Percentiles rank a stretch among this genome's conserved stretches.
Conservation (phyloP, 1,140 invertebrate genomes). For the Platyscapa corneri region DNA sequence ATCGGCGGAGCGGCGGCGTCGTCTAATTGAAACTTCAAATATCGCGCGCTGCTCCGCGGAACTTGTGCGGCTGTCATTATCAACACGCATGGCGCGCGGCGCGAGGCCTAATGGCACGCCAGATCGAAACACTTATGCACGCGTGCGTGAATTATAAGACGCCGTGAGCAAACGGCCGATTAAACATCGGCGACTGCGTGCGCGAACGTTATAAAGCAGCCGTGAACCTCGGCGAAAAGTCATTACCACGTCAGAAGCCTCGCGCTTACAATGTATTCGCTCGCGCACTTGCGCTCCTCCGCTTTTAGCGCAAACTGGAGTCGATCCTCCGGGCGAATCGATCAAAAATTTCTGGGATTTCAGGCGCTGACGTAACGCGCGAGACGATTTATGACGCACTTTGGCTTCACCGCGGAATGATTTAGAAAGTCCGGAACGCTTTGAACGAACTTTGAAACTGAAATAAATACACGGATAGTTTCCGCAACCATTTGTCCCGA, state of each 20-base stretch:
- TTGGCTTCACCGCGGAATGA: background rate
- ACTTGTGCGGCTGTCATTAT: slow-evolving; percentile 31
- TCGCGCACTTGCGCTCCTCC: too few relatives aligned
- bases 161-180: slow-evolving; percentile 25
- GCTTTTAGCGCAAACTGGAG: too few relatives aligned
- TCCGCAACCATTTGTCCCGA: too few relatives aligned
- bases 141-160: slow-evolving; percentile 23
- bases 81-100: slow-evolving; percentile 32
- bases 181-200: background rate
- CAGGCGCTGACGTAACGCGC: background rate
- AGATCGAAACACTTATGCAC: slow-evolving; percentile 23
- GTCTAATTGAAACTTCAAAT: slow-evolving; percentile 46
- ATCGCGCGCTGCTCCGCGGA: background rate
- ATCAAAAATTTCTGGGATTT: background rate
- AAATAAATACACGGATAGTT: too few relatives aligned
- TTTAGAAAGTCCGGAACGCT: background rate
- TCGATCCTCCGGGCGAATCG: too few relatives aligned
- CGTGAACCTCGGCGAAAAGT: background rate
- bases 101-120: slow-evolving; percentile 22
- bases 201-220: background rate
- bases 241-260: slow-evolving; percentile 2
- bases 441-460: background rate
- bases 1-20: background rate
- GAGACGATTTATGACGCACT: background rate
- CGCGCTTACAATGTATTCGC: background rate